Evolutionary conservation across 2,888 invertebrate species (phyloP).

Genomic region (Rhagonycha fulva): DNA sequence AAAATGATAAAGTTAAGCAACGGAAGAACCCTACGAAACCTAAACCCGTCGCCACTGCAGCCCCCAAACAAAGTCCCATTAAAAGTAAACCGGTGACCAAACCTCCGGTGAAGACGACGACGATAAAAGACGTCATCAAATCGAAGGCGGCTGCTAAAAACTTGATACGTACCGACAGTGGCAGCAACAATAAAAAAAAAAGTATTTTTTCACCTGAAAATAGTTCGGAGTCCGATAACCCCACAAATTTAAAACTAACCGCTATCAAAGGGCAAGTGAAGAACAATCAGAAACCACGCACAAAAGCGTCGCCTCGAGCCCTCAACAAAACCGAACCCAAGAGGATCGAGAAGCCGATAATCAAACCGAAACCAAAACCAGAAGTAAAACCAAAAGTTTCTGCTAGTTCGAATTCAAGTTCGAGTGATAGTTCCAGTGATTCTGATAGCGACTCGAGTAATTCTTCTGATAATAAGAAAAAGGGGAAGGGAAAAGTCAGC

Average conservation of each 20-base stretch:
- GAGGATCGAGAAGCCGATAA: slow-evolving; percentile 42
- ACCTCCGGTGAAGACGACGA: neutral
- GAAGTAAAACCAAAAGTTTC: slow-evolving; percentile 68
- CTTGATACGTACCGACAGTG: slow-evolving; percentile 28
- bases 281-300: slow-evolving; percentile 53
- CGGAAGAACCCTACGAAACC: slow-evolving; percentile 64
- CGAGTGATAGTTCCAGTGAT: slow-evolving; percentile 46
- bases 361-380: slow-evolving; percentile 49
- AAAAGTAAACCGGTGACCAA: neutral
- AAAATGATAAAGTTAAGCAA: slow-evolving; percentile 56
- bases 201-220: slow-evolving; percentile 85
- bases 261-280: slow-evolving; percentile 52
- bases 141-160: slow-evolving; percentile 42
- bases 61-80: slow-evolving; percentile 55
- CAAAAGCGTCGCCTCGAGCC: slow-evolving; percentile 51
- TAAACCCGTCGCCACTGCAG: slow-evolving; percentile 66
- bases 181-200: slow-evolving; percentile 64
- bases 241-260: slow-evolving; percentile 53
- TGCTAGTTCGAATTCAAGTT: slow-evolving; percentile 53
- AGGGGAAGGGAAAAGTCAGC: slow-evolving; percentile 38
- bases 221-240: slow-evolving; percentile 65
- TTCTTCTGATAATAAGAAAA: slow-evolving; percentile 43
- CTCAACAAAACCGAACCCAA: slow-evolving; percentile 57
- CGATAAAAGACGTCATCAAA: neutral
- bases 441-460: slow-evolving; percentile 50